Evolutionary conservation across 2,797 vertebrate genomes (phyloP).

Genomic region (Diceros bicornis): DNA sequence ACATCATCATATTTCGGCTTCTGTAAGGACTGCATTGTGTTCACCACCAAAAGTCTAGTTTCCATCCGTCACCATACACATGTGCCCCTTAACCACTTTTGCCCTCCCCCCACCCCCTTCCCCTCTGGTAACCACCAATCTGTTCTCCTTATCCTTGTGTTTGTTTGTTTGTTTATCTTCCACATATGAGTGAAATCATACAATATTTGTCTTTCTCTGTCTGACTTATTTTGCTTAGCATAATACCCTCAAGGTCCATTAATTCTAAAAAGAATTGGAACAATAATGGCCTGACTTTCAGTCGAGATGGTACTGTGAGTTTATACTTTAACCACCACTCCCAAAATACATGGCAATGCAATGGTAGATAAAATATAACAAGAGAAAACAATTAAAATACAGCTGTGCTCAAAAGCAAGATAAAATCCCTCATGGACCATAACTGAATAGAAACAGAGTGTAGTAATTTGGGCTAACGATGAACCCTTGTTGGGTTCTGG

Average conservation of each 20-base stretch:
- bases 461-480: background rate
- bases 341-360: background rate
- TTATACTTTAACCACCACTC: background rate
- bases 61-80: no score
- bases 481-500: background rate
- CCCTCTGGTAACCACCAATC: no score
- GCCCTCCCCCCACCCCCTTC: no score
- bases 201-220: no score
- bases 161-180: no score
- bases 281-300: background rate
- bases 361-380: background rate
- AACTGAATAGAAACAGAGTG: background rate
- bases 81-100: no score
- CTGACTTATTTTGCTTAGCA: no score
- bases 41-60: no score
- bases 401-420: background rate
- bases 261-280: background rate
- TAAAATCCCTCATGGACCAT: background rate
- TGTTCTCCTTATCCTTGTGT: no score
- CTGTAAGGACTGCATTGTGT: no score
- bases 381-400: background rate
- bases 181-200: no score
- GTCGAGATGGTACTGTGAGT: background rate
- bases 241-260: background rate
- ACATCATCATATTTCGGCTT: no score